Evolutionary conservation across 2,888 invertebrate species (phyloP).

Genomic region (Eurytoma adleriae): DNA sequence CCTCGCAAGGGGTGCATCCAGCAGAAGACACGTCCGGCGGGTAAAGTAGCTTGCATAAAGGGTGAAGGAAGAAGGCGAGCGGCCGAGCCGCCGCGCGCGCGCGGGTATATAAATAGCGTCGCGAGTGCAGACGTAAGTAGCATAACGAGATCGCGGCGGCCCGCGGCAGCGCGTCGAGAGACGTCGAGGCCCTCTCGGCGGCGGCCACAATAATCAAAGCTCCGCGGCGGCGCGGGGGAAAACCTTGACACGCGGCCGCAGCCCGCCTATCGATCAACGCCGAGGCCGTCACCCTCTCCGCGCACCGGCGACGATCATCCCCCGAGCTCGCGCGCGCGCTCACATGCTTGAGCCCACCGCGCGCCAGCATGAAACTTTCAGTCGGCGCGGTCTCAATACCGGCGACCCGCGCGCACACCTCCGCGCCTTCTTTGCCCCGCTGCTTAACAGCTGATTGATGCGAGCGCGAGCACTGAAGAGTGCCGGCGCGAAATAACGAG

Average conservation of each 20-base stretch:
- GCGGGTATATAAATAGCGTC: not conserved
- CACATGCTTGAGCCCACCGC: not conserved
- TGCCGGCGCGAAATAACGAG: too few relatives aligned
- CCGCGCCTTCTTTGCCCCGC: not conserved
- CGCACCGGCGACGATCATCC: constrained; percentile 10
- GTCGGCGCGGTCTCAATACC: constrained; percentile 44
- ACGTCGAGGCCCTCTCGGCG: not conserved
- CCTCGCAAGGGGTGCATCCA: not conserved
- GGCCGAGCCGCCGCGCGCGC: not conserved
- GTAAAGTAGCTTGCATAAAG: too few relatives aligned
- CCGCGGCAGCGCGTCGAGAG: not conserved
- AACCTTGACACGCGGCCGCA: constrained; percentile 65
- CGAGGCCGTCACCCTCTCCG: constrained; percentile 69
- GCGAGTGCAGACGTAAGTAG: constrained; percentile 32
- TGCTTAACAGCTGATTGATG: too few relatives aligned
- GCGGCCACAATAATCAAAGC: constrained; percentile 49
- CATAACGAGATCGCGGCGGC: constrained; percentile 57
- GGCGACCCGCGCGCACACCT: not conserved
- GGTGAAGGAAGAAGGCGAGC: not conserved
- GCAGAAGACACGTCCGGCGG: not conserved
- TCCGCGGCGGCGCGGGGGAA: constrained; percentile 32
- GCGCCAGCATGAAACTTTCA: constrained; percentile 49
- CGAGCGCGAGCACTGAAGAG: too few relatives aligned
- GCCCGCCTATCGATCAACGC: constrained; percentile 69
- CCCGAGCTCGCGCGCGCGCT: not conserved